Conservation (phyloP, 1,140 invertebrate species). For the Zaprionus africanus region DNA sequence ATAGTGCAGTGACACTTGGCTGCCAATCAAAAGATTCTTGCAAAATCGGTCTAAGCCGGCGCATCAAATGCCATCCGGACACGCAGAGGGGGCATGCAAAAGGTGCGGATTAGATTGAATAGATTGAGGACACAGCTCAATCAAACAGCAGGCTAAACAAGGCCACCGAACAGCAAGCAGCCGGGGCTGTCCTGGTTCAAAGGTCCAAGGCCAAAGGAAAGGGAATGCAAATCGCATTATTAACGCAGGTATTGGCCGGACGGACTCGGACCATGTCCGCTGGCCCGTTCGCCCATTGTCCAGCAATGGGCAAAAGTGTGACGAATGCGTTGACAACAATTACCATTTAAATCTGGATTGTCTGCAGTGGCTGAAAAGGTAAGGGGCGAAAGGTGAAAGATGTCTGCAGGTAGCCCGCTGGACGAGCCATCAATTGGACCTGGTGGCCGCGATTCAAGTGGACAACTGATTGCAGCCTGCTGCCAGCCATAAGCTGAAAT, state of each 20-base stretch:
- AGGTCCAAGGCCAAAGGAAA: slow-evolving; percentile 34
- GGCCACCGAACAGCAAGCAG: slow-evolving; percentile 34
- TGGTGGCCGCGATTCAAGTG: slow-evolving; percentile 52
- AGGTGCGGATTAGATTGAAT: slow-evolving; percentile 69
- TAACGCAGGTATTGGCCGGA: slow-evolving; percentile 61
- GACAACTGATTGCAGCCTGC: slow-evolving; percentile 61
- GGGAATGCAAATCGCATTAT: slow-evolving; percentile 81
- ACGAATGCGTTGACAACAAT: slow-evolving; percentile 80
- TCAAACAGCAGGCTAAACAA: slow-evolving; percentile 75
- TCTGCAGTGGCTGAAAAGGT: slow-evolving; percentile 41
- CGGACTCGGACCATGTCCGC: slow-evolving; percentile 44
- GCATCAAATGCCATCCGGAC: slow-evolving; percentile 38
- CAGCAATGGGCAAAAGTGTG: slow-evolving; percentile 69
- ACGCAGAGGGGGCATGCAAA: slow-evolving; percentile 44
- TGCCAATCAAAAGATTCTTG: slow-evolving; percentile 70
- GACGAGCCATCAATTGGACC: slow-evolving; percentile 37
- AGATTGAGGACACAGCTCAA: slow-evolving; percentile 71
- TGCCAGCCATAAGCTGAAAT: slow-evolving; percentile 11
- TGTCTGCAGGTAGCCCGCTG: slow-evolving; percentile 40
- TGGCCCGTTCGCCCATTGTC: slow-evolving; percentile 59
- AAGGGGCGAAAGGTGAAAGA: slow-evolving; percentile 1
- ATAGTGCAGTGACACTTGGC: slow-evolving; percentile 52
- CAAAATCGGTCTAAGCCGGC: slow-evolving; percentile 70
- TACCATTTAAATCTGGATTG: slow-evolving; percentile 44
- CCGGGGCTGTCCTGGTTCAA: neutral